phyloP scores from a whole-genome alignment of 2,113 vertebrate genomes.

The Caloenas nicobarica region DNA sequence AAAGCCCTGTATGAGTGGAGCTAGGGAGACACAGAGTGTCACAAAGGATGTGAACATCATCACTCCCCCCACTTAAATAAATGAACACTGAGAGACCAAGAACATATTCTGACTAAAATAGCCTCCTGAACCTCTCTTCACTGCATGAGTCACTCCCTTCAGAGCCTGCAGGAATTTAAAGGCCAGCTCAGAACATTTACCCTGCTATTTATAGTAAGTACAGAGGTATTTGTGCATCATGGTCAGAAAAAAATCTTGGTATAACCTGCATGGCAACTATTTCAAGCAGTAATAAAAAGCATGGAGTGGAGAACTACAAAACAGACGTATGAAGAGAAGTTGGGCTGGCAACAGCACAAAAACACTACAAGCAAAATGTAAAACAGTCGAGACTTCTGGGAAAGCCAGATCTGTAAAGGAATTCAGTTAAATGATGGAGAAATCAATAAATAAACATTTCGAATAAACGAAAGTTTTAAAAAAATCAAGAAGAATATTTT shows the following conservation, averaged over 20 bases:
- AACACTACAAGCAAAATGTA: neutral
- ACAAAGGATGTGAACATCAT: neutral
- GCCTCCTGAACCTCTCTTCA: neutral
- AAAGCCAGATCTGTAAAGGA: neutral
- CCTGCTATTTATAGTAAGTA: neutral
- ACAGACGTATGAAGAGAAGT: neutral
- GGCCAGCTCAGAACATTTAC: slow-evolving; percentile 12
- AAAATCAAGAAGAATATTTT: neutral
- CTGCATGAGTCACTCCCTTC: neutral
- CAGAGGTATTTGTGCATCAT: neutral
- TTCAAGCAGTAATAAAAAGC: neutral
- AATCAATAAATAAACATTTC: neutral
- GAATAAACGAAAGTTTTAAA: neutral
- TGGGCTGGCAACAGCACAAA: neutral
- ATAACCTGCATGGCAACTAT: neutral
- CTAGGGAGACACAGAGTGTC: neutral
- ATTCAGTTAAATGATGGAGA: neutral
- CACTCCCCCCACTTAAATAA: neutral
- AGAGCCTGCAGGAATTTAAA: neutral
- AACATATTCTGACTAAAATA: neutral
- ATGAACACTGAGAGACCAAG: neutral
- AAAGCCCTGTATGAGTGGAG: neutral
- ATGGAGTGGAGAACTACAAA: neutral
- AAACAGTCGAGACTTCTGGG: neutral
- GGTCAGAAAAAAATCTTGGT: neutral